Percentiles rank a stretch among this genome's conserved stretches.
These are phyloP conservation scores for Aphelocoma coerulescens DNA, from an alignment of 2,113 vertebrate genomes.

Conservation along the genomic window DNA sequence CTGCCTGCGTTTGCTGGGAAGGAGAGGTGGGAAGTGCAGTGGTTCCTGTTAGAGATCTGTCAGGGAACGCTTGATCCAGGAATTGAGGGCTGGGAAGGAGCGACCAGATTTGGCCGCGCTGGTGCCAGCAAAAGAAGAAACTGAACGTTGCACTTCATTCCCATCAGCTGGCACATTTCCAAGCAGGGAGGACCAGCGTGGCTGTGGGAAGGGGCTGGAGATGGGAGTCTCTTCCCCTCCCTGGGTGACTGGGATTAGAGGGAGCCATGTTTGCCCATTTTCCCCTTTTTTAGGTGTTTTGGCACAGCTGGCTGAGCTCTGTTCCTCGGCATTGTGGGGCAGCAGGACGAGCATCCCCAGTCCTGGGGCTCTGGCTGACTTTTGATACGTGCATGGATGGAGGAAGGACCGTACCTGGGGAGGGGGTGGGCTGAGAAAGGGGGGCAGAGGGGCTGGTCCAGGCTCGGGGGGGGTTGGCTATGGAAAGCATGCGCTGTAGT, in stretches of 20 bases:
- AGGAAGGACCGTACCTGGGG: background rate
- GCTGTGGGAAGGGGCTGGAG: background rate
- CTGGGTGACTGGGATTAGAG: background rate
- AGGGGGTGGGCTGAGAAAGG: background rate
- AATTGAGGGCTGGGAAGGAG: background rate
- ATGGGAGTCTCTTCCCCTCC: background rate
- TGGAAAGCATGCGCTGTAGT: slow-evolving; percentile 32
- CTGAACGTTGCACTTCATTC: background rate
- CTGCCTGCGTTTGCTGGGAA: background rate
- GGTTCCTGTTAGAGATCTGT: background rate
- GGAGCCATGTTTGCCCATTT: background rate
- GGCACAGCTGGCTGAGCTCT: background rate
- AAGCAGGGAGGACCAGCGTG: fast-evolving
- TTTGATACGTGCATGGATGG: slow-evolving; percentile 43
- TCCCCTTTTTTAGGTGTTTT: background rate
- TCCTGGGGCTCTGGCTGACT: background rate
- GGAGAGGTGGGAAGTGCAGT: background rate
- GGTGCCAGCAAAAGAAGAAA: background rate
- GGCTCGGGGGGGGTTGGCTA: background rate
- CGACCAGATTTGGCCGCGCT: background rate
- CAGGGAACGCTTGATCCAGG: background rate
- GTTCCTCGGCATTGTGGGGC: background rate
- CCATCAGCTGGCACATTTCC: background rate
- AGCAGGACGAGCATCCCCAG: background rate
- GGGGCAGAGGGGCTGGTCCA: background rate